Percentiles rank a stretch among this genome's conserved stretches.
These are phyloP conservation scores for Drosophila bifasciata DNA, from an alignment of 1,140 invertebrate genomes.

Conservation along the genomic window DNA sequence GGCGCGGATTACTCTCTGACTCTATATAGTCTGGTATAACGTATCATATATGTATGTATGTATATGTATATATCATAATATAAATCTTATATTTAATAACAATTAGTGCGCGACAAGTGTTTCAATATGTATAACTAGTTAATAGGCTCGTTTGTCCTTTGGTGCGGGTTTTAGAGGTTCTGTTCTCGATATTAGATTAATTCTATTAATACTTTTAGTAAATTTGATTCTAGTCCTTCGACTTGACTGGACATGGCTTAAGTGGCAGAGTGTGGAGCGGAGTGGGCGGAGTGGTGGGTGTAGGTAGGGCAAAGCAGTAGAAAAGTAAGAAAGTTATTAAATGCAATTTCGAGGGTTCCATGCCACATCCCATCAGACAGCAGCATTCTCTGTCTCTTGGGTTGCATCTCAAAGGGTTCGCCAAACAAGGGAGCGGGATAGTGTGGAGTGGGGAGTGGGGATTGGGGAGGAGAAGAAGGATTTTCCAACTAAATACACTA, in stretches of 20 bases:
- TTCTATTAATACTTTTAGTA: slow-evolving; percentile 33
- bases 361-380: background rate
- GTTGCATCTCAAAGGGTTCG: background rate
- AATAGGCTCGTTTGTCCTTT: slow-evolving; percentile 69
- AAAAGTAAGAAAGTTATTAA: slow-evolving; percentile 73
- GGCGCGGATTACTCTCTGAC: background rate
- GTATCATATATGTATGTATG: no score
- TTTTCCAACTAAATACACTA: slow-evolving; percentile 28
- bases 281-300: no score
- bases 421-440: no score
- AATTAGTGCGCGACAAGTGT: slow-evolving; percentile 40
- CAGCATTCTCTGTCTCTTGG: background rate
- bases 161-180: slow-evolving; percentile 54
- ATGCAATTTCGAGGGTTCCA: slow-evolving; percentile 56
- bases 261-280: background rate
- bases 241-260: slow-evolving; percentile 1
- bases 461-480: no score
- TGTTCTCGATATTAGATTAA: background rate
- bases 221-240: no score
- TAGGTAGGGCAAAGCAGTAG: slow-evolving; percentile 38
- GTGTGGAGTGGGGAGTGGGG: no score
- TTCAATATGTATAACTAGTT: slow-evolving; percentile 34
- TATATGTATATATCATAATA: slow-evolving; percentile 13
- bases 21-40: slow-evolving; percentile 3
- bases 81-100: slow-evolving; percentile 29